These are phyloP conservation scores for Pardalotus punctatus DNA, from an alignment of 2,113 vertebrate genomes.

Conservation along the genomic window DNA sequence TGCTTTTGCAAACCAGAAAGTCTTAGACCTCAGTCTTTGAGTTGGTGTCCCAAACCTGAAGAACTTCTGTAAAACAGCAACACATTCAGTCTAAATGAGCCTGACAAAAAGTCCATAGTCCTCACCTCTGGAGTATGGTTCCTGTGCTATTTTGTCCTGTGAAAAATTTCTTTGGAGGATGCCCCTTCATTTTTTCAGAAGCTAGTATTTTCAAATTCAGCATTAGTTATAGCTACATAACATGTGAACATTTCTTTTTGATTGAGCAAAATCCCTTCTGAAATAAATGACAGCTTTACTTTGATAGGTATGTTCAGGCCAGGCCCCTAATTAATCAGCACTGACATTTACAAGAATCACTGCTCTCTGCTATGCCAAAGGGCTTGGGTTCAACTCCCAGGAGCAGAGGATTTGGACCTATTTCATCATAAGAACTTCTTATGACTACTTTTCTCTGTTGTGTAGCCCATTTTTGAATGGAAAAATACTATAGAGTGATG, in stretches of 20 bases:
- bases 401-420: not conserved
- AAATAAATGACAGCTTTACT: not conserved
- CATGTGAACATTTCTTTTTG: not conserved
- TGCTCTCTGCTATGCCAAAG: not conserved
- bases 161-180: not conserved
- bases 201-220: not conserved
- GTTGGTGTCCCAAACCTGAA: not conserved
- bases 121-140: not conserved
- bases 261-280: not conserved
- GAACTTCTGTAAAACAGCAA: not conserved
- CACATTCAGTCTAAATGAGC: not conserved
- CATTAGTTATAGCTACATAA: not conserved
- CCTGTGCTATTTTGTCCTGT: not conserved
- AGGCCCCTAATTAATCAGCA: not conserved
- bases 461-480: not conserved
- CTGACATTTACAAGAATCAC: constrained; percentile 3
- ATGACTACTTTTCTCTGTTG: not conserved
- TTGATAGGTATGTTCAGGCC: not conserved
- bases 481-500: not conserved
- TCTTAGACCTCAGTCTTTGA: not conserved
- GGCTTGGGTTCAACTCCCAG: not conserved
- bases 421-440: not conserved
- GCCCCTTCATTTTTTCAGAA: not conserved
- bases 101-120: not conserved
- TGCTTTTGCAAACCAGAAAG: not conserved